phyloP scores from a whole-genome alignment of 2,797 vertebrate genomes.

The Spinus olivaceus region DNA sequence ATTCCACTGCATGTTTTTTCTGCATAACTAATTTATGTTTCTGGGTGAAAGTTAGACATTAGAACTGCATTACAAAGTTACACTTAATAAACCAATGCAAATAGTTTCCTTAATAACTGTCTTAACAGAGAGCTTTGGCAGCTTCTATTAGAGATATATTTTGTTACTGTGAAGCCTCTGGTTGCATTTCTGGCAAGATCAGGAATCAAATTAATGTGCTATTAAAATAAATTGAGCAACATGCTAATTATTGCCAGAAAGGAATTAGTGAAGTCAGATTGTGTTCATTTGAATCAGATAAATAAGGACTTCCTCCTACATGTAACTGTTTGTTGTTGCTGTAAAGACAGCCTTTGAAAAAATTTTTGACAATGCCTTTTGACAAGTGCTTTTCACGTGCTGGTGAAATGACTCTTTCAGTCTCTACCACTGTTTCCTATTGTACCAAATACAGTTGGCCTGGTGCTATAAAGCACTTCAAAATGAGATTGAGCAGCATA shows the following conservation, averaged over 20 bases:
- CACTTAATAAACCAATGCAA: background rate
- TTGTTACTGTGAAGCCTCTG: slow-evolving; percentile 7
- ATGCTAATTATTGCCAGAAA: slow-evolving; percentile 42
- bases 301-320: background rate
- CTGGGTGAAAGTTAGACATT: background rate
- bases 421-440: background rate
- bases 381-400: background rate
- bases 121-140: background rate
- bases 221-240: slow-evolving; percentile 42
- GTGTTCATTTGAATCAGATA: slow-evolving; percentile 36
- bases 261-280: background rate
- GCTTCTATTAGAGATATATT: background rate
- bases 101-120: background rate
- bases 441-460: background rate
- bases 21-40: background rate
- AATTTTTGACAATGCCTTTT: background rate
- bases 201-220: slow-evolving; percentile 3
- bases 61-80: background rate
- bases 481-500: background rate
- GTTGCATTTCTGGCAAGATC: background rate
- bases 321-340: background rate
- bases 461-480: background rate
- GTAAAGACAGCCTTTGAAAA: background rate
- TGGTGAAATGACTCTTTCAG: background rate
- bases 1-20: background rate